Percentiles rank a stretch among this genome's conserved stretches.
phyloP scores from a whole-genome alignment of 2,113 vertebrate genomes.

The Coregonus clupeaformis region DNA sequence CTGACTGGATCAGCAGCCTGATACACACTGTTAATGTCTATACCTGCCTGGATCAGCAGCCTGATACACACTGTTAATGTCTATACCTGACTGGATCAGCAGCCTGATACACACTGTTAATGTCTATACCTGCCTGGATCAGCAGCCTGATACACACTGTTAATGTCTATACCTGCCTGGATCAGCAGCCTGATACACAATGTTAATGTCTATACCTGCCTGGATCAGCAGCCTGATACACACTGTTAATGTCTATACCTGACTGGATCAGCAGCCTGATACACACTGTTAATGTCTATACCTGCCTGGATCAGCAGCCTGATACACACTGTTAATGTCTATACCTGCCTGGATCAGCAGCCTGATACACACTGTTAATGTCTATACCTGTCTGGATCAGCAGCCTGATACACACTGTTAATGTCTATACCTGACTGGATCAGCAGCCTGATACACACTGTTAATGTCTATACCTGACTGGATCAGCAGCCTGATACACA shows the following conservation, averaged over 20 bases:
- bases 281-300: neutral
- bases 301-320: neutral
- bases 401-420: slow-evolving; percentile 2
- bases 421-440: neutral
- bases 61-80: neutral
- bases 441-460: neutral
- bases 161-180: neutral
- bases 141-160: neutral
- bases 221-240: neutral
- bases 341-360: neutral
- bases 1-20: neutral
- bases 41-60: neutral
- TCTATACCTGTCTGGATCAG: neutral
- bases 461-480: neutral
- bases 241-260: slow-evolving; percentile 2
- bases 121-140: neutral
- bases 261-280: too few relatives aligned
- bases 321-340: neutral
- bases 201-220: neutral
- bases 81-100: neutral
- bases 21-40: neutral
- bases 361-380: neutral
- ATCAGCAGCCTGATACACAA: neutral
- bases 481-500: neutral
- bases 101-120: slow-evolving; percentile 1